Conservation (phyloP, 1,140 invertebrate species). For the Eriosoma lanigerum region DNA sequence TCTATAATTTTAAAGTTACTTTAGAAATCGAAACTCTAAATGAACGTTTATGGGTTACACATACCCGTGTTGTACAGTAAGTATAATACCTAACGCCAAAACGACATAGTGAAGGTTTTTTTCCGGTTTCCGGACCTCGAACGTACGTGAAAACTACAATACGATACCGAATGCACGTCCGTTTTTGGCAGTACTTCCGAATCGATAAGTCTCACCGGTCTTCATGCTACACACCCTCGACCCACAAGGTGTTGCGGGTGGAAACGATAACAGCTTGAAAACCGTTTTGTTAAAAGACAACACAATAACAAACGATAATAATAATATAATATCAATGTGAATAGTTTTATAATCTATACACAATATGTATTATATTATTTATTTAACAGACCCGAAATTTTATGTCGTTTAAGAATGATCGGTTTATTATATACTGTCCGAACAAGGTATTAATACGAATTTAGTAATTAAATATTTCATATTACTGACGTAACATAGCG, state of each 20-base stretch:
- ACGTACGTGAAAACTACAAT: conserved; percentile 6
- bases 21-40: conserved; percentile 47
- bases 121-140: conserved; percentile 9
- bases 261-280: too few species aligned
- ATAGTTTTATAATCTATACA: too few species aligned
- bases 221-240: neutral
- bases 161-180: conserved; percentile 38
- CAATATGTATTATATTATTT: too few species aligned
- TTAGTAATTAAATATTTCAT: too few species aligned
- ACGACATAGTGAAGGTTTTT: neutral
- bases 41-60: neutral
- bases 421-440: too few species aligned
- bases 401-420: too few species aligned
- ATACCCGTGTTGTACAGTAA: neutral
- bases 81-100: neutral
- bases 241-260: neutral
- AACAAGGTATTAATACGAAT: too few species aligned
- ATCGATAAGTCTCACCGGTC: conserved; percentile 37
- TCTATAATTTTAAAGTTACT: conserved; percentile 46
- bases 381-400: too few species aligned
- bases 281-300: too few species aligned
- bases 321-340: neutral
- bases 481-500: too few species aligned
- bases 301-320: neutral
- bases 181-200: conserved; percentile 46